These are phyloP conservation scores for Syngnathus typhle DNA, from an alignment of 2,113 vertebrate genomes.

Conservation along the genomic window DNA sequence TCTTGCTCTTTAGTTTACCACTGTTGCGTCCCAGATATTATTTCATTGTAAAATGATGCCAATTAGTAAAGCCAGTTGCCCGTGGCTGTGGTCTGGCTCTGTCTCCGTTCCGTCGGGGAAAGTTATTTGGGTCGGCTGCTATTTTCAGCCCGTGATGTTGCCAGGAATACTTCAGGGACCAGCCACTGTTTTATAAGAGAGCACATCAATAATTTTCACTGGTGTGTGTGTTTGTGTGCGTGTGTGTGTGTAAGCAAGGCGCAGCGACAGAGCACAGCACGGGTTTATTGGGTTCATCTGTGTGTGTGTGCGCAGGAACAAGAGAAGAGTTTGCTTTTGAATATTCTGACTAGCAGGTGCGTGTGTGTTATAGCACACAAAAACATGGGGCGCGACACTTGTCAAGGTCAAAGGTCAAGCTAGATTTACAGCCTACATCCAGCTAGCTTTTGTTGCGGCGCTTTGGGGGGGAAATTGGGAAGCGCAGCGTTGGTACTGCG, in stretches of 20 bases:
- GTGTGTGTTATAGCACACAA: neutral
- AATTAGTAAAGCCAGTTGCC: conserved; percentile 65
- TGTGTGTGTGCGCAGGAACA: neutral
- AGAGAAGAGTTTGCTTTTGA: conserved; percentile 8
- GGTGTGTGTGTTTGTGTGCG: conserved; percentile 33
- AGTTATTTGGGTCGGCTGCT: conserved; percentile 74
- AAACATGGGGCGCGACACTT: neutral
- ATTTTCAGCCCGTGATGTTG: conserved; percentile 71
- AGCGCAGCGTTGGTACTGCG: conserved; percentile 37
- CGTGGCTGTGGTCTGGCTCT: conserved; percentile 61
- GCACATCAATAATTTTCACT: conserved; percentile 71
- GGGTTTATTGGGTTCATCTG: conserved; percentile 32
- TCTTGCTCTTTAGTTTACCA: conserved; percentile 35
- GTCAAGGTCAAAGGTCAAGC: conserved; percentile 36
- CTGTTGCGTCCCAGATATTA: conserved; percentile 63
- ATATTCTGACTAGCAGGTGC: conserved; percentile 33
- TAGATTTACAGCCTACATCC: conserved; percentile 21
- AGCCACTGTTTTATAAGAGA: conserved; percentile 71
- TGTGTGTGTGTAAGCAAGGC: conserved; percentile 26
- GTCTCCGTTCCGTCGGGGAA: conserved; percentile 55
- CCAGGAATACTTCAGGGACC: conserved; percentile 71
- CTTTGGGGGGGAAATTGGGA: conserved; percentile 49
- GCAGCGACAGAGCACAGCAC: conserved; percentile 11
- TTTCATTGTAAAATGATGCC: conserved; percentile 61
- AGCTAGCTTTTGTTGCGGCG: conserved; percentile 12